Evolutionary conservation across 1,140 invertebrate genomes (phyloP).

Genomic region (Bombus affinis): DNA sequence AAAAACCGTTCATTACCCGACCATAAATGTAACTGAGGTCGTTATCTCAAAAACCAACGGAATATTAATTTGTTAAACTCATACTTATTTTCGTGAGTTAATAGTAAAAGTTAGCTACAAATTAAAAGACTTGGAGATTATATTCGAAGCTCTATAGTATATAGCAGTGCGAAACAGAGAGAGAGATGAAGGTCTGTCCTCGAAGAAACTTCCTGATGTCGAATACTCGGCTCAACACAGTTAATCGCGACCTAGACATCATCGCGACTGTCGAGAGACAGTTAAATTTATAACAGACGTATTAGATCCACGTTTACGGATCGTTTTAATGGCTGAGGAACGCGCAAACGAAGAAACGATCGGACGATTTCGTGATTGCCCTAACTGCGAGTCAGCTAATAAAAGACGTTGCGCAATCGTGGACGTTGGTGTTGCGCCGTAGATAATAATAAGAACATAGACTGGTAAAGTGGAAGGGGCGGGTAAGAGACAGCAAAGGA

Average conservation of each 20-base stretch:
- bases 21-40: neutral
- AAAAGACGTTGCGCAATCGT: constrained; percentile 75
- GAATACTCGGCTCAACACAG: neutral
- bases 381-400: constrained; percentile 66
- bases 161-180: neutral
- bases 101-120: neutral
- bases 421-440: constrained; percentile 65
- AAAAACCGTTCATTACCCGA: neutral
- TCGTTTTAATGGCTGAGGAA: constrained; percentile 57
- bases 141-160: neutral
- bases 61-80: neutral
- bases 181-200: neutral
- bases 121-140: neutral
- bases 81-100: neutral
- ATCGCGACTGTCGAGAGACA: constrained; percentile 23
- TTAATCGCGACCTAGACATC: constrained; percentile 68
- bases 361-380: constrained; percentile 67
- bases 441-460: constrained; percentile 69
- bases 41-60: neutral
- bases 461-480: neutral
- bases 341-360: constrained; percentile 54
- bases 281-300: constrained; percentile 59
- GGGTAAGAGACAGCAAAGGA: constrained; percentile 20
- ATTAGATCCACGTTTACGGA: constrained; percentile 47
- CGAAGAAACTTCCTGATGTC: neutral